A percentile compares a stretch with the other conserved stretches of the same genome.
Conservation (phyloP, 2,888 invertebrate genomes). For the Lycocerus yunnanus region DNA sequence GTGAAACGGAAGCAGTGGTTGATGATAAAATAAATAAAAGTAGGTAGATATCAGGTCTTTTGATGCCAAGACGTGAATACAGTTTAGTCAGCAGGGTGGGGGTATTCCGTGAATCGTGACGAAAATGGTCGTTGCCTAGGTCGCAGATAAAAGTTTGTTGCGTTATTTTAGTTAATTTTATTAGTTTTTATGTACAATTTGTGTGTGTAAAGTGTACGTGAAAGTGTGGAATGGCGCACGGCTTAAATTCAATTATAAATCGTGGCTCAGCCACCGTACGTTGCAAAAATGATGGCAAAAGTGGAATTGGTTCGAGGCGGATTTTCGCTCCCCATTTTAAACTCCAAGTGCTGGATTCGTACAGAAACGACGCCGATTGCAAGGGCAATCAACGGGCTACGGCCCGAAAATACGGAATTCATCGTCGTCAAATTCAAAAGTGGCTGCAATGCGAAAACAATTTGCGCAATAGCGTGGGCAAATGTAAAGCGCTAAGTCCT, state of each 20-base stretch:
- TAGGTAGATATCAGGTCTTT: constrained; percentile 61
- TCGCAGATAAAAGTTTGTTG: constrained; percentile 54
- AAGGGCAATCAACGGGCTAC: constrained; percentile 89
- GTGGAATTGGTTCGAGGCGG: constrained; percentile 76
- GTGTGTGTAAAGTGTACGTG: constrained; percentile 16
- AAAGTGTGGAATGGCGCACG: constrained; percentile 61
- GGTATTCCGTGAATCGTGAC: constrained; percentile 58
- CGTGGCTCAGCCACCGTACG: constrained; percentile 51
- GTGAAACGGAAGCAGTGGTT: neutral
- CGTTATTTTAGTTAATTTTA: constrained; percentile 49
- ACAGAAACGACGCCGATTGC: constrained; percentile 83
- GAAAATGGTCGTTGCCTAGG: constrained; percentile 62
- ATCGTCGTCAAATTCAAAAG: constrained; percentile 88
- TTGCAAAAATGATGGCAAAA: constrained; percentile 55
- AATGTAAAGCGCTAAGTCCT: constrained; percentile 45
- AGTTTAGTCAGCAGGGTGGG: constrained; percentile 60
- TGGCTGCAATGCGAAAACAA: constrained; percentile 87
- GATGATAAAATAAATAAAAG: neutral
- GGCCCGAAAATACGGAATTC: constrained; percentile 87
- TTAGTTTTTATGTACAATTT: constrained; percentile 40
- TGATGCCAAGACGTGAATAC: constrained; percentile 71
- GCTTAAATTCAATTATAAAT: constrained; percentile 60
- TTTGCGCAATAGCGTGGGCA: constrained; percentile 73
- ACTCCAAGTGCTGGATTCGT: constrained; percentile 86
- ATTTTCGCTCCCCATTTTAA: constrained; percentile 90